These are phyloP conservation scores for Cyclura pinguis DNA, from an alignment of 2,797 vertebrate genomes.

Conservation along the genomic window DNA sequence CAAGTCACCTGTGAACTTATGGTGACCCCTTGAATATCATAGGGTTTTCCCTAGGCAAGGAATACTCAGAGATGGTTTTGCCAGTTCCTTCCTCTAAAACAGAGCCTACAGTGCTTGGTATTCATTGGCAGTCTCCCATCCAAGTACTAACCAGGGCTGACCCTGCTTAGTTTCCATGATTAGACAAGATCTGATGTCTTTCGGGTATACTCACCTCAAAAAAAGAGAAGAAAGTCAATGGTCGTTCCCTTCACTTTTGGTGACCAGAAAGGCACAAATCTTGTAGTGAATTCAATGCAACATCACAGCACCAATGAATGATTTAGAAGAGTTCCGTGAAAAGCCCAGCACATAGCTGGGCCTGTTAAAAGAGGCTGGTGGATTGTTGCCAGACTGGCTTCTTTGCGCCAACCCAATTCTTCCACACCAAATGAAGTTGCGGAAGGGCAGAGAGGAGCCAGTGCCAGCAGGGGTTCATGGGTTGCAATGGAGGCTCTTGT, in stretches of 20 bases:
- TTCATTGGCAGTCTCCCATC: too few relatives aligned
- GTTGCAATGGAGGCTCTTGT: neutral
- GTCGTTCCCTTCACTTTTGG: neutral
- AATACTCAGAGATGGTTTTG: too few relatives aligned
- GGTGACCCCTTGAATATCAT: too few relatives aligned
- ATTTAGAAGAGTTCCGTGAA: neutral
- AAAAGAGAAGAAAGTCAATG: neutral
- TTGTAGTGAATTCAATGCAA: neutral
- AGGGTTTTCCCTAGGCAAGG: too few relatives aligned
- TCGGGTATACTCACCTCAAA: too few relatives aligned
- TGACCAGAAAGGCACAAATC: neutral
- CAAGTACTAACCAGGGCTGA: too few relatives aligned
- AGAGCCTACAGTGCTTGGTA: too few relatives aligned
- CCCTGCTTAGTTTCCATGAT: too few relatives aligned
- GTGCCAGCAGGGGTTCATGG: neutral
- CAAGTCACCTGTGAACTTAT: too few relatives aligned
- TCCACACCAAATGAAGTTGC: neutral
- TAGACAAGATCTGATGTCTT: too few relatives aligned
- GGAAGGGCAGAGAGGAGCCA: neutral
- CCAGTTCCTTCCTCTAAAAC: too few relatives aligned
- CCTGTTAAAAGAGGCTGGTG: neutral
- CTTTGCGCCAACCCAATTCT: constrained; percentile 1
- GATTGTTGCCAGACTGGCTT: neutral
- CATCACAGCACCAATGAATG: neutral
- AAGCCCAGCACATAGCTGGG: neutral